Evolutionary conservation across 1,140 invertebrate genomes (phyloP), one percentile per base, ranked within the genome.

Genomic region (Drosophila tsacasi): DNA sequence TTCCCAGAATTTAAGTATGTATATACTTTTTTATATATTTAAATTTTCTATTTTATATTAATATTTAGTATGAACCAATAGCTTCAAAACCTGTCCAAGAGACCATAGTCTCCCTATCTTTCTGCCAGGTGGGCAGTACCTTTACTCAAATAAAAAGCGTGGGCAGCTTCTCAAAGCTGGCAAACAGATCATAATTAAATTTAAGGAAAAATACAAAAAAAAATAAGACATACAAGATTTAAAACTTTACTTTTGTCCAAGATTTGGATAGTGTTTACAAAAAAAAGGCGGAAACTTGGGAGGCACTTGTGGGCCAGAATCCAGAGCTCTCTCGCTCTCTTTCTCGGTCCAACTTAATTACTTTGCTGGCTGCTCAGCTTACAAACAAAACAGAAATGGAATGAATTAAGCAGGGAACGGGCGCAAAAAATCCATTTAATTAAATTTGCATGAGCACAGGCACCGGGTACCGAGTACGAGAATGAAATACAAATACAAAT

Each of bases 361-460:
- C 71, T 73, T 69, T 61, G 67, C 71, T 61, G 54, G 39, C 58
- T 54, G 69, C 67, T 59, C 55, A 55, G 59, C 71, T 75, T 55
- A 61, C 71, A 74, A 74, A 74, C 71, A 76, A 76, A 75, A 76
- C 71, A 77, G 74, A 76, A 78, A 78, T 69, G 42, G 44, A 78
- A 78, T 60, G 54, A 77, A 55, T 62, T 77, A 73, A 73, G 32
- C 13, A n/a, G 21, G 42, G 42, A 23, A 39, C 19, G 27, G 30
- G 37, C 40, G 67, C 66, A 63, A 69, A 50, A 71, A 74, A 74
- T 73, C 71, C 71, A 74, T 74, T 74, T 74, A 74, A 74, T 74
- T 74, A 74, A 74, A 74, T 74, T 74, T 74, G 71, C 71, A 74
- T 74, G 71, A 44, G 57, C 44, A 74, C 17, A 15, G 25, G 46